Evolutionary conservation across 2,888 invertebrate genomes (phyloP).

Genomic region (Idaea aversata): DNA sequence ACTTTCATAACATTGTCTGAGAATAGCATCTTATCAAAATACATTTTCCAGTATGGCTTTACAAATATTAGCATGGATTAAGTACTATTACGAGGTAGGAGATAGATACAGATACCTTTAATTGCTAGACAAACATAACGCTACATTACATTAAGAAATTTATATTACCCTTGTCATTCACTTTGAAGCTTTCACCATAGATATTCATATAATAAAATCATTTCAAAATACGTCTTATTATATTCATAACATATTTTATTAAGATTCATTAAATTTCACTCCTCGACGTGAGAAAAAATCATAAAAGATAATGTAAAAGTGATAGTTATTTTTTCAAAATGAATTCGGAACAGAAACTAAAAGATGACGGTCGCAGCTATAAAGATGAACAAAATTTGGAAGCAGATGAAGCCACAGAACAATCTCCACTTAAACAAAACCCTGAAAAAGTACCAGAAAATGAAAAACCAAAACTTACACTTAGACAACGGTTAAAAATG

Average conservation of each 20-base stretch:
- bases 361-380: constrained; percentile 10
- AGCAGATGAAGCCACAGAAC: constrained; percentile 36
- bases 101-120: constrained; percentile 27
- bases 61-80: constrained; percentile 53
- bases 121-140: constrained; percentile 15
- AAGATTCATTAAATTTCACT: neutral
- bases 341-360: constrained; percentile 21
- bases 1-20: constrained; percentile 4
- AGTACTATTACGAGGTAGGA: constrained; percentile 33
- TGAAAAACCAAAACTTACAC: constrained; percentile 42
- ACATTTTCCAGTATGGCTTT: constrained; percentile 31
- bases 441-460: constrained; percentile 28
- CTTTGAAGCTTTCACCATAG: constrained; percentile 17
- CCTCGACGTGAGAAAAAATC: neutral
- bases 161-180: constrained; percentile 30
- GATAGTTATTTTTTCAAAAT: constrained; percentile 4
- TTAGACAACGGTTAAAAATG: constrained; percentile 53
- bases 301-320: neutral
- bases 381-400: constrained; percentile 26
- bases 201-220: neutral
- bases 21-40: constrained; percentile 41
- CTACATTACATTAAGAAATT: constrained; percentile 22
- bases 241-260: neutral
- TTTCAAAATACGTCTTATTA: neutral
- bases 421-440: constrained; percentile 49